Base-by-base conservation (phyloP, 2,797 vertebrate genomes). In the Momotus momota region DNA sequence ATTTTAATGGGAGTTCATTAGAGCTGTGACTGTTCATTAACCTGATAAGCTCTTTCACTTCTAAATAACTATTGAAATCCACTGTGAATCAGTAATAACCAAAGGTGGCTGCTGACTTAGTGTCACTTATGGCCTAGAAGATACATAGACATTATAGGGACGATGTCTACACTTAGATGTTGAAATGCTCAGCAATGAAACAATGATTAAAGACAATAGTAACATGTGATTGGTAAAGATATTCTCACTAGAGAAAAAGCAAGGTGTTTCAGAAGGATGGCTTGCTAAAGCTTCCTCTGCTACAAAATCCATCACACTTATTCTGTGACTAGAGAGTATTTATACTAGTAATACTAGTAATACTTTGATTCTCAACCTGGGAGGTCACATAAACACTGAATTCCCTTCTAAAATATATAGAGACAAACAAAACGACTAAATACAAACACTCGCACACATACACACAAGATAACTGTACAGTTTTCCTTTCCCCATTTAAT, bases 31-130 rank as follows among this genome's bases (percentile, higher is more conserved):
- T 2, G 1, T 80, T 81, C 90, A 61, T 86, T 91, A 81, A 70
- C 78, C 60, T 62, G 38, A 66, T 80, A 90, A 94, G 67, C 14
- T 75, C 81, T 93, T 94, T 82, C 48, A 64, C 35, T 75, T 84
- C 80, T 90, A 86, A 79, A 70, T 67, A 91, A 40, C 70, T 52
- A 60, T 77, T 81, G 73, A 91, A 90, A 93, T 93, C 40, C 51
- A 40, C 45, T 69, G 35, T 3, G 3, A 90, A 70, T 73, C 74
- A 52, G 72, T 61, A 71, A 81, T 15, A 88, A 88, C 41, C 40
- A 84, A 80, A 94, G 79, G 73, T 70, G 45, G 31, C 60, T 95
- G 88, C 82, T 93, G 73, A 81, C 41, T 91, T 92, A 92, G 77
- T 93, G 74, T 40, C 83, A 84, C 70, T 69, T 90, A 43, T 88